A percentile compares a stretch with the other conserved stretches of the same genome.
Evolutionary conservation across 2,113 vertebrate genomes (phyloP).

Genomic region (Mugil cephalus): DNA sequence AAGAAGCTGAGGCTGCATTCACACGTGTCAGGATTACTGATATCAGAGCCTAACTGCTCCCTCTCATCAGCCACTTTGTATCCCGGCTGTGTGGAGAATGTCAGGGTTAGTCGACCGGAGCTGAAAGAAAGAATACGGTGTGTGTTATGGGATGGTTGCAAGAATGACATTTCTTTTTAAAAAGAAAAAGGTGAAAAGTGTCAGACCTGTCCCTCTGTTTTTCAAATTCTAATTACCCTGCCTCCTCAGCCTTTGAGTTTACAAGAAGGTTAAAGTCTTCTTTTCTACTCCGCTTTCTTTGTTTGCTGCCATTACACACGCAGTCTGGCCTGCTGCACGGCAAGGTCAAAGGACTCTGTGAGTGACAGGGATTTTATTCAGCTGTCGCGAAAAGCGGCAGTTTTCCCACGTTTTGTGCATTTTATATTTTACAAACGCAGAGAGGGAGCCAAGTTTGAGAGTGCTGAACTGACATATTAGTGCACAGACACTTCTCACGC

Average conservation of each 20-base stretch:
- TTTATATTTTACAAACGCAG: no score
- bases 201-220: conserved; percentile 24
- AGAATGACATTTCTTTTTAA: conserved; percentile 37
- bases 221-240: conserved; percentile 29
- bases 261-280: conserved; percentile 10
- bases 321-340: background rate
- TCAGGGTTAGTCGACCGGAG: conserved; percentile 42
- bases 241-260: background rate
- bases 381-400: background rate
- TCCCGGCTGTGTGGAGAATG: conserved; percentile 45
- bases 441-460: conserved; percentile 50
- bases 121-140: conserved; percentile 33
- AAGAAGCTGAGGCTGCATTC: conserved; percentile 61
- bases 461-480: conserved; percentile 59
- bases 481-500: conserved; percentile 59
- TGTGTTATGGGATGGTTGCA: background rate
- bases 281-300: conserved; percentile 4
- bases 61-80: conserved; percentile 58
- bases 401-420: conserved; percentile 25
- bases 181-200: conserved; percentile 41
- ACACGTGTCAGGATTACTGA: conserved; percentile 75
- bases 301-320: background rate
- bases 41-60: conserved; percentile 44
- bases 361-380: conserved; percentile 6
- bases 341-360: conserved; percentile 28